These are phyloP conservation scores for Agrilus biguttatus DNA, from an alignment of 2,888 invertebrate species.

Conservation along the genomic window DNA sequence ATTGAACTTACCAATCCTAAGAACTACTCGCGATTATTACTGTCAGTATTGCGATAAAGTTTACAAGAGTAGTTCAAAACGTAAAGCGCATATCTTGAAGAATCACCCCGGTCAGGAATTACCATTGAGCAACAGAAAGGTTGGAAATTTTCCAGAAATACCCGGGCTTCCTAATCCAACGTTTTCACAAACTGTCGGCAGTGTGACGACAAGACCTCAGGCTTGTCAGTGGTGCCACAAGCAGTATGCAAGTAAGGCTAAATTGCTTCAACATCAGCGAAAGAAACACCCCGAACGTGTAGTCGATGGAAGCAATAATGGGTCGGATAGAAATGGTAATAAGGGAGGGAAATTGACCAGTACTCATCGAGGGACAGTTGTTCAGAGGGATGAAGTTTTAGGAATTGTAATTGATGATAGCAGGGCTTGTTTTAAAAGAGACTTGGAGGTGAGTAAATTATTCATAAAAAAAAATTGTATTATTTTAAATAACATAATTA, in stretches of 20 bases:
- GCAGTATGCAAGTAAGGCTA: slow-evolving; percentile 71
- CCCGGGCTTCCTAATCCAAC: slow-evolving; percentile 42
- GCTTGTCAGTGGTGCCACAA: slow-evolving; percentile 71
- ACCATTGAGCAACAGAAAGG: slow-evolving; percentile 36
- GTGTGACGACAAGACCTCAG: slow-evolving; percentile 54
- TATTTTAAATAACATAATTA: no score
- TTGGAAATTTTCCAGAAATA: slow-evolving; percentile 17
- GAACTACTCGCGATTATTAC: slow-evolving; percentile 64
- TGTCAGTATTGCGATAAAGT: slow-evolving; percentile 73
- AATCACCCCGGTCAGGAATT: slow-evolving; percentile 68
- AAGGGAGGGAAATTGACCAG: slow-evolving; percentile 2
- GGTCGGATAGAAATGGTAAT: slow-evolving; percentile 4
- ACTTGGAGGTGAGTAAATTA: slow-evolving; percentile 4
- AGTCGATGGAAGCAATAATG: slow-evolving; percentile 5
- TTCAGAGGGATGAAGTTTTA: slow-evolving; percentile 2
- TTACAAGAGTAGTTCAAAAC: slow-evolving; percentile 73
- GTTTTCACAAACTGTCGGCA: slow-evolving; percentile 57
- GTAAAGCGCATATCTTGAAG: slow-evolving; percentile 67
- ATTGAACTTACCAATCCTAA: slow-evolving; percentile 61
- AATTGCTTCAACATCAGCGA: slow-evolving; percentile 54
- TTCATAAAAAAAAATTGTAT: no score
- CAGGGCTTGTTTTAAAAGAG: slow-evolving; percentile 4
- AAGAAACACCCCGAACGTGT: slow-evolving; percentile 42
- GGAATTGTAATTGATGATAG: slow-evolving; percentile 4
- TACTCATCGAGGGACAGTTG: slow-evolving; percentile 2